phyloP scores from a whole-genome alignment of 2,797 vertebrate species.

The Bradypus variegatus region DNA sequence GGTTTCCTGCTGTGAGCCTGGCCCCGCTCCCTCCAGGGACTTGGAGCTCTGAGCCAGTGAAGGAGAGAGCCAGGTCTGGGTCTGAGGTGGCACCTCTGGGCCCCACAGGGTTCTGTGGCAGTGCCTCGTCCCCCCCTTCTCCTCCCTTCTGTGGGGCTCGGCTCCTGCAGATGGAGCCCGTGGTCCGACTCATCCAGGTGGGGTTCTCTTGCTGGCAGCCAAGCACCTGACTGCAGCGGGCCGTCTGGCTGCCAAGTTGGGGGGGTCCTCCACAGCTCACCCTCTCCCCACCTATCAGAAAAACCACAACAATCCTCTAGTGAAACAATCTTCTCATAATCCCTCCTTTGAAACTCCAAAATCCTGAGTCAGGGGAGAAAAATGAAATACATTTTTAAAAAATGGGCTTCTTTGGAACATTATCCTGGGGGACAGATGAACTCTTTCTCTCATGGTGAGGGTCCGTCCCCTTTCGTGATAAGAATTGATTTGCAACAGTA shows the following conservation, averaged over 20 bases:
- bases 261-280: fast-evolving
- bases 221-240: fast-evolving
- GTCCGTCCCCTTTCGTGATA: constrained; percentile 15
- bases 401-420: not conserved
- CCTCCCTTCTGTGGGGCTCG: not conserved
- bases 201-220: fast-evolving
- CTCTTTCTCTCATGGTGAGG: not conserved
- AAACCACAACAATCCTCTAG: not conserved
- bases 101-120: not conserved
- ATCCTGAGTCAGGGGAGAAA: not conserved
- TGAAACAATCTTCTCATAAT: not conserved
- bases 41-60: not conserved
- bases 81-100: not conserved
- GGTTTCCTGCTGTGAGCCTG: not conserved
- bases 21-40: not conserved
- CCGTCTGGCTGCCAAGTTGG: fast-evolving
- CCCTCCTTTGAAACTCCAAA: not conserved
- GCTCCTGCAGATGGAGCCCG: not conserved
- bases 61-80: not conserved
- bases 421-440: not conserved
- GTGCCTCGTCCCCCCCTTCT: not conserved
- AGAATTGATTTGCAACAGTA: constrained; percentile 3
- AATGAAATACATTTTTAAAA: not conserved
- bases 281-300: not conserved
- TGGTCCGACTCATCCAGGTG: not conserved